Conservation (phyloP, 2,888 invertebrate species). For the Vesta saturnalis region DNA sequence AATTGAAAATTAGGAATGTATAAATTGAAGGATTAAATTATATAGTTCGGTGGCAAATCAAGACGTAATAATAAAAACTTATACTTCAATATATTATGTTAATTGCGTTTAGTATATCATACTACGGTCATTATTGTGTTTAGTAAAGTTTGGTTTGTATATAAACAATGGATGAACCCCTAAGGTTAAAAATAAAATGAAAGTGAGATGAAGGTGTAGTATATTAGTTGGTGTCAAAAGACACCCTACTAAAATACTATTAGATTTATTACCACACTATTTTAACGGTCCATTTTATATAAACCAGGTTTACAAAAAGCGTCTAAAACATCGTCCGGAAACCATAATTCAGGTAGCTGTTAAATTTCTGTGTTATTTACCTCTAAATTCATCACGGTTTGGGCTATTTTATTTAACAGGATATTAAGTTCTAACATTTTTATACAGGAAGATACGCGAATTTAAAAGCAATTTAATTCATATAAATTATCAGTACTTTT, state of each 20-base stretch:
- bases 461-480: constrained; percentile 24
- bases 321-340: constrained; percentile 30
- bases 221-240: not conserved
- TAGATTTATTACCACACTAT: constrained; percentile 19
- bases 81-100: too few relatives aligned
- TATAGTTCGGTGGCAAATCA: too few relatives aligned
- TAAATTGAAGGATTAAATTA: too few relatives aligned
- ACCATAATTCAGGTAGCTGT: constrained; percentile 38
- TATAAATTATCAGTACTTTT: constrained; percentile 23
- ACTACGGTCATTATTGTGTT: too few relatives aligned
- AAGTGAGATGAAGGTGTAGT: not conserved
- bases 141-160: too few relatives aligned
- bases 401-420: constrained; percentile 30
- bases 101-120: too few relatives aligned
- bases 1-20: too few relatives aligned
- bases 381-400: constrained; percentile 39
- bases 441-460: constrained; percentile 21
- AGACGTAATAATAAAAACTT: too few relatives aligned
- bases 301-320: constrained; percentile 22
- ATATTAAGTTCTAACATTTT: constrained; percentile 31
- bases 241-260: not conserved
- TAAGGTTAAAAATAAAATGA: not conserved
- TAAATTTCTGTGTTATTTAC: constrained; percentile 37
- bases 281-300: constrained; percentile 25
- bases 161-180: too few relatives aligned